A percentile compares a stretch with the other conserved stretches of the same genome.
These are phyloP conservation scores for Hymenochirus boettgeri DNA, from an alignment of 2,113 vertebrate genomes.

Conservation along the genomic window DNA sequence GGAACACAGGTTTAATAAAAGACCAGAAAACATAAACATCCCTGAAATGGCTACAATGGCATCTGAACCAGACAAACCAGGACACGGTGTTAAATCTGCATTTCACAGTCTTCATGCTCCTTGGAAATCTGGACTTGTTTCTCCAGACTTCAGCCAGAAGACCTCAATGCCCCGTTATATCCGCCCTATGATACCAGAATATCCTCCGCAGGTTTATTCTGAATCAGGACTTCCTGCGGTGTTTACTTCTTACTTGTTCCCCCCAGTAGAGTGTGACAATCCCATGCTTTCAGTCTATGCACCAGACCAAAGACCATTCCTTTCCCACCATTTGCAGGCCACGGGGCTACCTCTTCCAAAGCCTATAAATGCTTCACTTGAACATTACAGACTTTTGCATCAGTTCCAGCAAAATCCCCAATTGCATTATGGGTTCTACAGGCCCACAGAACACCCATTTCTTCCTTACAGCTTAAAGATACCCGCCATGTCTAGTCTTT, in stretches of 20 bases:
- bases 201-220: conserved; percentile 69
- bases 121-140: conserved; percentile 67
- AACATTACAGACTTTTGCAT: conserved; percentile 77
- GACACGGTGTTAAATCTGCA: conserved; percentile 60
- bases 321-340: conserved; percentile 64
- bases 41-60: conserved; percentile 51
- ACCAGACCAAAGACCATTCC: conserved; percentile 75
- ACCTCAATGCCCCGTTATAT: conserved; percentile 63
- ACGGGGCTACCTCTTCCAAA: conserved; percentile 55
- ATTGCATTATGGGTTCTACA: conserved; percentile 72
- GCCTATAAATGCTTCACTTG: conserved; percentile 61
- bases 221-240: conserved; percentile 69
- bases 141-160: conserved; percentile 65
- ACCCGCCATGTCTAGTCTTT: conserved; percentile 60
- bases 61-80: conserved; percentile 52
- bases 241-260: conserved; percentile 71
- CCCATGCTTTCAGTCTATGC: conserved; percentile 63
- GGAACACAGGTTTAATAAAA: conserved; percentile 61
- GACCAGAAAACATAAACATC: conserved; percentile 49
- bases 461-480: conserved; percentile 57
- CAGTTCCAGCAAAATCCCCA: conserved; percentile 67
- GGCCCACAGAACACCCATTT: conserved; percentile 65
- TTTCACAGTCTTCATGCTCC: conserved; percentile 67
- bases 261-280: conserved; percentile 56
- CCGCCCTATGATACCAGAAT: conserved; percentile 72